Evolutionary conservation across 1,140 invertebrate genomes (phyloP).

Genomic region (Neuroterus valhalla): DNA sequence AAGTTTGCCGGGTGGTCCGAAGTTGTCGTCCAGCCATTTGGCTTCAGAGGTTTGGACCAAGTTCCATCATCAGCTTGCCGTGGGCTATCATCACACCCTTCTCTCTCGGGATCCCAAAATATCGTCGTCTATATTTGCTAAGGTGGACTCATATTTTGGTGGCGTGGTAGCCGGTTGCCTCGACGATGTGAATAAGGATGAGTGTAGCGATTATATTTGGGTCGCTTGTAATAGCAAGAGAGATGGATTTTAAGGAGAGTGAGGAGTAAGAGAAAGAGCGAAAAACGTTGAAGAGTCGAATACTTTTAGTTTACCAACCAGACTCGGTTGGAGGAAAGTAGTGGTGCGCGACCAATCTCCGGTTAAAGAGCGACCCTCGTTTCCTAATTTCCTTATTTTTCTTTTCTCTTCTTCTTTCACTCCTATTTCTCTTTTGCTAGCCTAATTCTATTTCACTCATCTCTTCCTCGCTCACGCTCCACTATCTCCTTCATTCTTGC

Average conservation of each 20-base stretch:
- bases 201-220: slow-evolving; percentile 69
- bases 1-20: background rate
- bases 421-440: slow-evolving; percentile 25
- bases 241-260: slow-evolving; percentile 33
- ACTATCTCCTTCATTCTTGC: slow-evolving; percentile 32
- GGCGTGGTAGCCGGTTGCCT: slow-evolving; percentile 38
- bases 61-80: slow-evolving; percentile 42
- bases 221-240: slow-evolving; percentile 47
- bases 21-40: background rate
- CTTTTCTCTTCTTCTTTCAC: slow-evolving; percentile 39
- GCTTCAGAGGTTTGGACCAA: slow-evolving; percentile 28
- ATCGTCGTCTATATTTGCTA: slow-evolving; percentile 71
- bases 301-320: slow-evolving; percentile 38
- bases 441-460: slow-evolving; percentile 21
- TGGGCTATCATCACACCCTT: slow-evolving; percentile 38
- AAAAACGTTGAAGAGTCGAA: slow-evolving; percentile 37
- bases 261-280: slow-evolving; percentile 34
- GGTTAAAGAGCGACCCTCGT: slow-evolving; percentile 50
- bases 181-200: slow-evolving; percentile 50
- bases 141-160: slow-evolving; percentile 71
- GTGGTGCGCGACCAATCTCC: slow-evolving; percentile 58
- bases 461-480: slow-evolving; percentile 33
- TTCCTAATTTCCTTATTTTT: slow-evolving; percentile 47
- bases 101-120: slow-evolving; percentile 64
- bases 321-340: slow-evolving; percentile 51